These are phyloP conservation scores for Spermophilus dauricus DNA, from an alignment of 2,113 vertebrate species.

Conservation along the genomic window DNA sequence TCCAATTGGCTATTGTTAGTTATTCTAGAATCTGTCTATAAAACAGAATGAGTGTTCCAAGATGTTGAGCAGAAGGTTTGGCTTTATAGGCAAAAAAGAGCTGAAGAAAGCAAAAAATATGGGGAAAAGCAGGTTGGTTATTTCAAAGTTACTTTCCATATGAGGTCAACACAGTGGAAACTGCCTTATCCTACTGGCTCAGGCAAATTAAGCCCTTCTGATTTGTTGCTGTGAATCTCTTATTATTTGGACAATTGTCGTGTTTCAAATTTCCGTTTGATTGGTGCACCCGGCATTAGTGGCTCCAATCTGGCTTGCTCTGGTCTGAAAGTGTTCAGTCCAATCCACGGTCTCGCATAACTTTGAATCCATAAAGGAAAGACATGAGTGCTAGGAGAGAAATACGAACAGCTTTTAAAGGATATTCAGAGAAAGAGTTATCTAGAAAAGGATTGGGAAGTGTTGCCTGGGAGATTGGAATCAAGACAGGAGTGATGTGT, in stretches of 20 bases:
- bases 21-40: neutral
- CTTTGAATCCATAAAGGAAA: neutral
- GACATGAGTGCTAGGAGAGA: neutral
- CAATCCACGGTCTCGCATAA: too few species aligned
- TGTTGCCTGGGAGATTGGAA: neutral
- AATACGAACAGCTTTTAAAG: neutral
- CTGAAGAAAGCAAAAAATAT: too few species aligned
- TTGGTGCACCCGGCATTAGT: neutral
- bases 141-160: neutral
- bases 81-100: neutral
- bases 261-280: neutral
- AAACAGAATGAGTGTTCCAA: neutral
- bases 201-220: neutral
- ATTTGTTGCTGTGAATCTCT: neutral
- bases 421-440: neutral
- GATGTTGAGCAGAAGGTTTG: neutral
- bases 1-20: neutral
- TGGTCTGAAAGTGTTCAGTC: neutral
- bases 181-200: neutral
- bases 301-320: neutral
- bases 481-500: neutral
- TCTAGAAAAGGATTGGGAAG: neutral
- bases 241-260: neutral
- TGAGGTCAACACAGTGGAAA: neutral
- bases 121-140: neutral